Evolutionary conservation across 2,797 vertebrate genomes (phyloP).

Genomic region (Parotocinclus haroldoi): DNA sequence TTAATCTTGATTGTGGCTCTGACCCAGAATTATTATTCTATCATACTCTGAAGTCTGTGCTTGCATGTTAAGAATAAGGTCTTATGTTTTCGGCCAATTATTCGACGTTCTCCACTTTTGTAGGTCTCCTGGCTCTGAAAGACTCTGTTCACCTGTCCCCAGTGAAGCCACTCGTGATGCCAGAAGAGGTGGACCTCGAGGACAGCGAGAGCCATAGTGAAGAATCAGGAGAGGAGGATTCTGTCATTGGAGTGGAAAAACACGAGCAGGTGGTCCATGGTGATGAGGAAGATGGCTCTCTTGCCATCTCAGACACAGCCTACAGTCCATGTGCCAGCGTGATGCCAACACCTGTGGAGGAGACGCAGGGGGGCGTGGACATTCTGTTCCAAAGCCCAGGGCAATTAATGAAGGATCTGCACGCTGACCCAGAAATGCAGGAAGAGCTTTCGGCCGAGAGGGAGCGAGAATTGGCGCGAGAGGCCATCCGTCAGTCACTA

Average conservation of each 20-base stretch:
- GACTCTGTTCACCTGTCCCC: slow-evolving; percentile 67
- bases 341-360: slow-evolving; percentile 85
- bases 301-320: slow-evolving; percentile 87
- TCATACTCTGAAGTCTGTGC: no score
- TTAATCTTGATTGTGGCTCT: no score
- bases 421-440: slow-evolving; percentile 87
- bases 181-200: slow-evolving; percentile 58
- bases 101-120: not conserved
- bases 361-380: slow-evolving; percentile 79
- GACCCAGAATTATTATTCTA: no score
- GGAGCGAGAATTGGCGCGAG: slow-evolving; percentile 79
- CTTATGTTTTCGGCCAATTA: no score
- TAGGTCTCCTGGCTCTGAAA: slow-evolving; percentile 67
- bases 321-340: slow-evolving; percentile 93
- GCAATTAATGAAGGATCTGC: slow-evolving; percentile 82
- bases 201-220: slow-evolving; percentile 37
- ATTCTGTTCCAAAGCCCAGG: slow-evolving; percentile 86
- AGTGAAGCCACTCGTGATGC: slow-evolving; percentile 55
- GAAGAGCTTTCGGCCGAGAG: slow-evolving; percentile 86
- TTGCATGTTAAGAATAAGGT: no score
- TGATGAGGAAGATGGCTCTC: slow-evolving; percentile 60
- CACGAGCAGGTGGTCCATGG: slow-evolving; percentile 43
- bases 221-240: slow-evolving; percentile 16
- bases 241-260: slow-evolving; percentile 9
- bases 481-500: slow-evolving; percentile 75